Conservation (phyloP, 2,888 invertebrate species). For the Carcina quercana region DNA sequence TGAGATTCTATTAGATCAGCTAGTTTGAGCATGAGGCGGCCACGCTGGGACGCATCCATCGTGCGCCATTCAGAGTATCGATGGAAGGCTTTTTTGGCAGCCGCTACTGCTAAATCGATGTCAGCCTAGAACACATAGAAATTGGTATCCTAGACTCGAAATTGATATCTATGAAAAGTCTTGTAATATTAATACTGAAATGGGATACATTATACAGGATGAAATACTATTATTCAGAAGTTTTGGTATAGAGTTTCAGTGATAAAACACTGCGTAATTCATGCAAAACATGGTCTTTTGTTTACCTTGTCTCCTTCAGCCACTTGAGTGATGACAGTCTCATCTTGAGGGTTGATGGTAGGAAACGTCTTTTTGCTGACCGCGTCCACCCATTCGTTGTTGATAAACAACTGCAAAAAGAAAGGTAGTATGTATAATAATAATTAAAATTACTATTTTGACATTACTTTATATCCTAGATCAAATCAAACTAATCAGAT, state of each 20-base stretch:
- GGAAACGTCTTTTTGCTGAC: conserved; percentile 88
- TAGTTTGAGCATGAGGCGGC: conserved; percentile 79
- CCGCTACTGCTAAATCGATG: conserved; percentile 85
- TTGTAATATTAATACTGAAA: background rate
- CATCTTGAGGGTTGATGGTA: conserved; percentile 87
- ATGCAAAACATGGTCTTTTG: too few relatives aligned
- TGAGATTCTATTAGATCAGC: conserved; percentile 88
- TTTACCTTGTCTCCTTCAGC: conserved; percentile 88
- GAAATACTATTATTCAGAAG: too few relatives aligned
- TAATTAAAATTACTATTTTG: too few relatives aligned
- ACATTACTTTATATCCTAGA: too few relatives aligned
- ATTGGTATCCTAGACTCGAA: background rate
- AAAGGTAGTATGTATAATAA: too few relatives aligned
- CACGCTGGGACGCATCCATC: conserved; percentile 87
- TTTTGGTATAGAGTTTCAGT: too few relatives aligned
- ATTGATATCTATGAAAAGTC: too few relatives aligned
- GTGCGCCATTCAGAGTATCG: conserved; percentile 84
- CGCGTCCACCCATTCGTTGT: conserved; percentile 87
- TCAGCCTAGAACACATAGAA: conserved; percentile 75
- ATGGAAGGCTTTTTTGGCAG: conserved; percentile 85
- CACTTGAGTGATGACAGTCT: conserved; percentile 80
- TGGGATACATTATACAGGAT: too few relatives aligned
- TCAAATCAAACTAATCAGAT: too few relatives aligned
- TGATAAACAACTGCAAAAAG: conserved; percentile 80
- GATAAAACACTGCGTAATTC: too few relatives aligned